Percentiles rank a stretch among this genome's conserved stretches.
Conservation (phyloP, 1,140 invertebrate genomes). For the Macrotrachela quadricornifera region DNA sequence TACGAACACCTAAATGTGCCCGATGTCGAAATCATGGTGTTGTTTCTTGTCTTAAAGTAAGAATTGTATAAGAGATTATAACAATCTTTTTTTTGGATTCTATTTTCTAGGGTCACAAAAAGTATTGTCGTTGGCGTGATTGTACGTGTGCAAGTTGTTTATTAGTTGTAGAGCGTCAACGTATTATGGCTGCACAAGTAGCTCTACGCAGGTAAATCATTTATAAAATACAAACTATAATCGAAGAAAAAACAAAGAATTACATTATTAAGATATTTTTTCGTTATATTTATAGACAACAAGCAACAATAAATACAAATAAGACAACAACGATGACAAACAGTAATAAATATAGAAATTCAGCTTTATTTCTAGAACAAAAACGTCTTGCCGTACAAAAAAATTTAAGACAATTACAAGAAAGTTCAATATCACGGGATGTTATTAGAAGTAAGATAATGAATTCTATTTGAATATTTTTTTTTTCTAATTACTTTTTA, state of each 20-base stretch:
- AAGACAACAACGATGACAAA: not conserved
- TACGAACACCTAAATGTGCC: slow-evolving; percentile 64
- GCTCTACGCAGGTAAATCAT: slow-evolving; percentile 16
- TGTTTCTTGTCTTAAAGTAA: slow-evolving; percentile 57
- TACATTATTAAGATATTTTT: not conserved
- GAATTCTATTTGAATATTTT: too few species aligned
- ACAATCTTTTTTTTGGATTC: too few species aligned
- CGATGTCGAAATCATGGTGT: slow-evolving; percentile 81
- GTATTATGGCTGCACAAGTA: slow-evolving; percentile 91
- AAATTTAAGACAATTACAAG: too few species aligned
- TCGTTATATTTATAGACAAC: not conserved
- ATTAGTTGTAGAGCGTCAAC: slow-evolving; percentile 72
- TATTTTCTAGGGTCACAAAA: slow-evolving; percentile 51
- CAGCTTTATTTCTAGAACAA: too few species aligned
- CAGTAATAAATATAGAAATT: too few species aligned
- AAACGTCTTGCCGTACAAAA: too few species aligned
- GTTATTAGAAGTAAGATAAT: too few species aligned
- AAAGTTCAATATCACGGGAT: too few species aligned
- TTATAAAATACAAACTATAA: not conserved
- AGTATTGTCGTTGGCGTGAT: slow-evolving; percentile 38
- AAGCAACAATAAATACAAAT: not conserved
- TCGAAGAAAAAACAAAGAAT: not conserved
- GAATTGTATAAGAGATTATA: not conserved
- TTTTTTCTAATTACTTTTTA: too few species aligned
- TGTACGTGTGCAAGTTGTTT: slow-evolving; percentile 89